A percentile compares a stretch with the other conserved stretches of the same genome.
Conservation (phyloP, 2,797 vertebrate genomes). For the Selene dorsalis region DNA sequence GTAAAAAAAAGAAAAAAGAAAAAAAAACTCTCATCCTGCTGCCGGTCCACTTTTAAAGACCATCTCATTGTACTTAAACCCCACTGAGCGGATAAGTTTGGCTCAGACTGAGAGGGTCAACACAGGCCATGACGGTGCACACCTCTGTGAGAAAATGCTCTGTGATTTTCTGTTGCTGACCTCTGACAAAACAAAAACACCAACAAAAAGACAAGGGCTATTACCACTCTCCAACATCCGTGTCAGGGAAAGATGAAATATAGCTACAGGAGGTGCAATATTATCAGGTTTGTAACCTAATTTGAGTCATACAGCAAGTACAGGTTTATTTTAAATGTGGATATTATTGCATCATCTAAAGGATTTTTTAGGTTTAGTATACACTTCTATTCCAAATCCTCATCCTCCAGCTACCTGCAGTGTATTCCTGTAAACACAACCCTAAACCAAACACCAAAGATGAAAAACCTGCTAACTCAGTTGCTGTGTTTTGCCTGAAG, state of each 20-base stretch:
- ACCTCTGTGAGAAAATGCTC: slow-evolving; percentile 22
- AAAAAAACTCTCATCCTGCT: slow-evolving; percentile 5
- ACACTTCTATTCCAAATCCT: background rate
- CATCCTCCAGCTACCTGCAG: slow-evolving; percentile 1
- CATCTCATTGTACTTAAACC: slow-evolving; percentile 44
- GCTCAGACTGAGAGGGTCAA: slow-evolving; percentile 49
- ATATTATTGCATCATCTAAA: background rate
- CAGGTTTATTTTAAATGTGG: slow-evolving; percentile 1
- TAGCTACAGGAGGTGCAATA: slow-evolving; percentile 11
- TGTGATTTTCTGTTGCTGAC: slow-evolving; percentile 47
- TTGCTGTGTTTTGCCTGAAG: slow-evolving; percentile 24
- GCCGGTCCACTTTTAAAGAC: slow-evolving; percentile 37
- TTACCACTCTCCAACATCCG: slow-evolving; percentile 30
- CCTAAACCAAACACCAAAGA: slow-evolving; percentile 17
- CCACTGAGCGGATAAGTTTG: slow-evolving; percentile 50
- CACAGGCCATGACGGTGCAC: background rate
- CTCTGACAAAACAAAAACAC: slow-evolving; percentile 27
- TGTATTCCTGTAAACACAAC: slow-evolving; percentile 20
- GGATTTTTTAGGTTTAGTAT: background rate
- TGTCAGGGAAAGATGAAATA: slow-evolving; percentile 27
- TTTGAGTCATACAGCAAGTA: slow-evolving; percentile 9
- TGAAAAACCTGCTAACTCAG: slow-evolving; percentile 28
- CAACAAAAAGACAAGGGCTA: slow-evolving; percentile 1
- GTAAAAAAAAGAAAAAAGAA: slow-evolving; percentile 11
- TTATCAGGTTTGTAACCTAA: background rate